phyloP scores from a whole-genome alignment of 2,797 vertebrate species.

The Loriculus beryllinus region DNA sequence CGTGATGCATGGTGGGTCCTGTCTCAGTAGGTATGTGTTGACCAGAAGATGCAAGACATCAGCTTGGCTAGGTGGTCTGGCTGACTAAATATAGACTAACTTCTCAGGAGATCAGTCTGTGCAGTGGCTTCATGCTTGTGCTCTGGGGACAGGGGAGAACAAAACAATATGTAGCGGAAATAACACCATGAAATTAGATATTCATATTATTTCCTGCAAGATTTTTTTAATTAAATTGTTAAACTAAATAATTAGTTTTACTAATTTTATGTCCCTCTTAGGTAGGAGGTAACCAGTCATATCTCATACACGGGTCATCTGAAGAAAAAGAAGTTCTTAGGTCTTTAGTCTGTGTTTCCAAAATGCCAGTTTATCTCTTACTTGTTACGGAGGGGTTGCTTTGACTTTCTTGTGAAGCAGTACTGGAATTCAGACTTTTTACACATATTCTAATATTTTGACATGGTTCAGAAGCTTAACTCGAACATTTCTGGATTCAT shows the following conservation, averaged over 20 bases:
- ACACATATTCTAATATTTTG: not conserved
- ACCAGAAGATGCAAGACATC: not conserved
- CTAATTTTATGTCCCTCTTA: not conserved
- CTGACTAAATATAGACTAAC: not conserved
- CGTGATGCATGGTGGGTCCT: not conserved
- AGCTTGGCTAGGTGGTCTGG: not conserved
- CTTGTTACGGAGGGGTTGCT: not conserved
- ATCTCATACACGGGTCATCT: not conserved
- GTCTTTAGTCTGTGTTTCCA: not conserved
- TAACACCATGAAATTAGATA: not conserved
- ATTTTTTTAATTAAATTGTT: not conserved
- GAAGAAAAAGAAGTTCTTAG: not conserved
- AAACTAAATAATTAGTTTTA: not conserved
- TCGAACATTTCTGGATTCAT: not conserved
- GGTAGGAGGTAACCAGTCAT: not conserved
- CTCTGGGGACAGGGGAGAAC: not conserved
- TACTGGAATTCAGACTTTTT: not conserved
- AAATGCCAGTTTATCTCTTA: not conserved
- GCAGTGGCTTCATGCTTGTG: not conserved
- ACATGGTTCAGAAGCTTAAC: not conserved
- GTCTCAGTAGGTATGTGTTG: not conserved
- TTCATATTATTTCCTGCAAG: not conserved
- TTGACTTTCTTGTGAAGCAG: not conserved
- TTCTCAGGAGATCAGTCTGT: not conserved
- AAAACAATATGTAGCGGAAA: not conserved